phyloP scores from a whole-genome alignment of 2,797 vertebrate species.

The Helicolenus hilgendorfi region DNA sequence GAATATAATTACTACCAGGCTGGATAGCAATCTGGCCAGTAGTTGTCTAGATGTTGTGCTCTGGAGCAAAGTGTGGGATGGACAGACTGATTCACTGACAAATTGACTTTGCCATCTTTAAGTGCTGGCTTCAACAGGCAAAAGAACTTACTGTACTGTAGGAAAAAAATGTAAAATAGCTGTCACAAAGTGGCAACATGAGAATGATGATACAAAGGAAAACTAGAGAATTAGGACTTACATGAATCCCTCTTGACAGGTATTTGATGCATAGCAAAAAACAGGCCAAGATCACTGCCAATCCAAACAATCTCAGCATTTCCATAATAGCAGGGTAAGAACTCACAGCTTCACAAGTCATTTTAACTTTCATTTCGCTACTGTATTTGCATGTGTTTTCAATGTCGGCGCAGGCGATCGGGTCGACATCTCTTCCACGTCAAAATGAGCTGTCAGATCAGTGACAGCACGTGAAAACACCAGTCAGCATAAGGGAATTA shows the following conservation, averaged over 20 bases:
- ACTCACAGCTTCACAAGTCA: not conserved
- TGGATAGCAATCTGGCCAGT: not conserved
- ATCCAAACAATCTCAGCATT: not conserved
- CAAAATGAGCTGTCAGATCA: not conserved
- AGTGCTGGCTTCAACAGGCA: not conserved
- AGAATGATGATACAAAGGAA: not conserved
- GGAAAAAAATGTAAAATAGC: not conserved
- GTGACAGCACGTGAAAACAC: slow-evolving; percentile 16
- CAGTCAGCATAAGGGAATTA: slow-evolving; percentile 26
- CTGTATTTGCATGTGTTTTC: slow-evolving; percentile 17
- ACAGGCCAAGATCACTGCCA: not conserved
- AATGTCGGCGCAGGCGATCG: not conserved
- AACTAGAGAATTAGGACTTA: not conserved
- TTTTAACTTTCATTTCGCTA: not conserved
- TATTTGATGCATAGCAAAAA: not conserved
- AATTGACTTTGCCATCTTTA: not conserved
- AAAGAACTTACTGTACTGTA: not conserved
- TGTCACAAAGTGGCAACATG: not conserved
- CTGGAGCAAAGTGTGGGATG: not conserved
- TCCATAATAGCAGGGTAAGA: not conserved
- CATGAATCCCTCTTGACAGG: not conserved
- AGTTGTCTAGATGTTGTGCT: not conserved
- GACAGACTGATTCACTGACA: not conserved
- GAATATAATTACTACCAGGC: not conserved
- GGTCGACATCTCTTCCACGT: not conserved